phyloP scores from a whole-genome alignment of 2,888 invertebrate species.

The Incurvaria masculella region DNA sequence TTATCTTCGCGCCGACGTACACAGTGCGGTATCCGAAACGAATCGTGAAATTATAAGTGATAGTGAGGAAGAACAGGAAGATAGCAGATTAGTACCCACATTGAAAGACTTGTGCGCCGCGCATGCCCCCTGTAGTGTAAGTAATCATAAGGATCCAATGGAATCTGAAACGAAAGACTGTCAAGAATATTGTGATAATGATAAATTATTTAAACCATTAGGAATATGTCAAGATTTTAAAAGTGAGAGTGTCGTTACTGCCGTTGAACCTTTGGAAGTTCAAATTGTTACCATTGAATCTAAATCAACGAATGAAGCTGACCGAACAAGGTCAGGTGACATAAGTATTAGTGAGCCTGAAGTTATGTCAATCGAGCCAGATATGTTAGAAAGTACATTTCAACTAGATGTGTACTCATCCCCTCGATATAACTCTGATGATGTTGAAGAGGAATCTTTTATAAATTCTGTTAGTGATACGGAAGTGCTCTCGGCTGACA shows the following conservation, averaged over 20 bases:
- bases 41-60: too few species aligned
- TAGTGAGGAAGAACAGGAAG: slow-evolving; percentile 20
- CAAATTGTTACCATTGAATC: not conserved
- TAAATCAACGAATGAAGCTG: too few species aligned
- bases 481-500: not conserved
- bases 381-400: too few species aligned
- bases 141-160: slow-evolving; percentile 32
- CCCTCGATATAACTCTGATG: not conserved
- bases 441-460: not conserved
- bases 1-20: slow-evolving; percentile 14
- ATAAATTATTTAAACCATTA: slow-evolving; percentile 1
- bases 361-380: too few species aligned
- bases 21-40: not conserved
- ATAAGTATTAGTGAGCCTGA: too few species aligned
- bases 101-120: slow-evolving; percentile 43
- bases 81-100: slow-evolving; percentile 36
- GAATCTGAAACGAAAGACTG: slow-evolving; percentile 19
- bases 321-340: too few species aligned
- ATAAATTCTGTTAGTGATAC: not conserved
- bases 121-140: slow-evolving; percentile 23
- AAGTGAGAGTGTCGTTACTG: not conserved
- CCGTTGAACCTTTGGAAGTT: too few species aligned
- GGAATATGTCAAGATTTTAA: not conserved
- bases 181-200: slow-evolving; percentile 10
- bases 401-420: too few species aligned